Base-by-base conservation (phyloP, 1,140 invertebrate species). In the Eulimnadia texana region DNA sequence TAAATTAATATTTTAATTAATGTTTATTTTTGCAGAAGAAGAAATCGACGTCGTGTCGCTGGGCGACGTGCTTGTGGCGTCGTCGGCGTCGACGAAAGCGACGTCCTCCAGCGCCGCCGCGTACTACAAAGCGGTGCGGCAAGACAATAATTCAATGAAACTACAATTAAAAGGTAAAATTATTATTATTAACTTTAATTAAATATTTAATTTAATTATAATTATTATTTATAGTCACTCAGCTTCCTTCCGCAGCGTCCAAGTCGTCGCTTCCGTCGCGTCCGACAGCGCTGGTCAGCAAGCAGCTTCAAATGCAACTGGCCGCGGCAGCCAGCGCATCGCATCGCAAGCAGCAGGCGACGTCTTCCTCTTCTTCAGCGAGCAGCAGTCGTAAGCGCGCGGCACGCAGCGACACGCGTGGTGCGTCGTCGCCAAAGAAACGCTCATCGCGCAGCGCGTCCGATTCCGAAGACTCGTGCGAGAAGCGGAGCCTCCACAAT, bases 401-500 rank as follows among this genome's bases (percentile, higher is more conserved):
- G 22, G 42, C 60, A 19, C 76, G 74, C 58, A 74, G 74, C 70
- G 28, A 66, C 70, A 62, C 69, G 70, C 50, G 70, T 70, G 58
- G 68, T 71, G 56, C 71, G 22, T 50, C 64, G 22, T 62, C 55
- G 3, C 54, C 61, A 23, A 28, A 56, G 23, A 56, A 59, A 20
- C 47, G 33, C 49, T 63, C 42, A 62, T 65, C 65, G 42, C 50
- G 64, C 11, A 54, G 50, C 10, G 64, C 62, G 22, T 72, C 81
- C 76, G 73, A 75, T 64, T 75, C 73, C 22, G 77, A 80, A 13
- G 85, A 88, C 54, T 42, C 33, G 33, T 79, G 80, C 58, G 87
- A 90, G 68, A 89, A 88, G 70, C 79, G 90, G 51, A 84, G 82
- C 66, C 75, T 88, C 64, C 90, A 94, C 74, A 94, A 94, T 71